phyloP scores from a whole-genome alignment of 2,888 invertebrate species.

The Lasioglossum pauxillum region DNA sequence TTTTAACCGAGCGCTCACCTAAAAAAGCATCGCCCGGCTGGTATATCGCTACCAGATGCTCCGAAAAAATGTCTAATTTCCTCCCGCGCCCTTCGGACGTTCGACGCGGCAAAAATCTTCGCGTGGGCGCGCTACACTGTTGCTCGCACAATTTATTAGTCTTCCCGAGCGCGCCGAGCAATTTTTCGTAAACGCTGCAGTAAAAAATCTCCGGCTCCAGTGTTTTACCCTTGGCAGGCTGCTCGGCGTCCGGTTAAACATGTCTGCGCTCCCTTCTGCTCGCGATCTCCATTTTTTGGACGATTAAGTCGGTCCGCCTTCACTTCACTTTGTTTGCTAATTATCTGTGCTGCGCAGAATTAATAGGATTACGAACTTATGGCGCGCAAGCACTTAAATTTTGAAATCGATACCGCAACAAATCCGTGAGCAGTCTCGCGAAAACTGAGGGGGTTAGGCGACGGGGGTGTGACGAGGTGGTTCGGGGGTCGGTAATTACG shows the following conservation, averaged over 20 bases:
- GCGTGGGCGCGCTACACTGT: conserved; percentile 23
- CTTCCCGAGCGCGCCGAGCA: background rate
- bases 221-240: background rate
- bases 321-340: no score
- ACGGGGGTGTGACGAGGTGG: background rate
- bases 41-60: conserved; percentile 62
- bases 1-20: conserved; percentile 32
- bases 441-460: conserved; percentile 8
- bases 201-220: background rate
- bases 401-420: conserved; percentile 22
- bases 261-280: background rate
- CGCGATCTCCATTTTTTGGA: background rate
- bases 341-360: background rate
- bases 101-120: conserved; percentile 21
- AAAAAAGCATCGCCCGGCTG: conserved; percentile 45
- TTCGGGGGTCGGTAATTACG: conserved; percentile 48
- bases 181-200: conserved; percentile 1
- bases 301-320: background rate
- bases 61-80: conserved; percentile 49
- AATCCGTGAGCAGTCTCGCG: conserved; percentile 26
- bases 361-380: background rate
- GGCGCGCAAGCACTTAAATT: no score
- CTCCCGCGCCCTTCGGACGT: background rate
- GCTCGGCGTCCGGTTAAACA: background rate
- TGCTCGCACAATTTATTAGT: conserved; percentile 1